Evolutionary conservation across 2,113 vertebrate genomes (phyloP), one percentile per base, ranked within the genome.

Genomic region (Apaloderma vittatum): DNA sequence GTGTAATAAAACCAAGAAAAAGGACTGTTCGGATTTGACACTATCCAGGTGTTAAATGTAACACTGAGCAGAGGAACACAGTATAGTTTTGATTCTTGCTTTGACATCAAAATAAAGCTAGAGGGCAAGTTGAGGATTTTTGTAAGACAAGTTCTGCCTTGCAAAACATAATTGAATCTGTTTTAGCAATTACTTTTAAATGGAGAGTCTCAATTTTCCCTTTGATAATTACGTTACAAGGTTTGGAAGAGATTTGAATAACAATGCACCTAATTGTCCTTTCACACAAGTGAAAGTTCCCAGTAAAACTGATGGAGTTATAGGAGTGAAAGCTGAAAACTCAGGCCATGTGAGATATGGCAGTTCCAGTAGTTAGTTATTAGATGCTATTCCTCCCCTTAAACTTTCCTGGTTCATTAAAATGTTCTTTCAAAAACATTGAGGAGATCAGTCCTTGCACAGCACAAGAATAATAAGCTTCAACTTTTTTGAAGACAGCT

Each of bases 141-240:
- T 76, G 27, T 81, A 82, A 86, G 52, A 75, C 32, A 66, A 71
- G 11, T 68, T 80, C 48, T 71, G 27, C 68, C 66, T 87, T 75
- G 29, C 37, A 85, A 87, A 93, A 91, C 23, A 24, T 75, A 94
- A 94, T 81, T 92, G 12, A 78, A 82, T 96, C 57, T 85, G 36
- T 68, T 94, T 77, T 55, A 68, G 57, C 52, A 89, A 72, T 91
- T 94, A 70, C 26, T 85, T 27, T 79, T 78, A 89, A 94, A 79
- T 36, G 34, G 18, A 87, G 48, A 79, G 14, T 68, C 57, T 72
- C 65, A 81, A 32, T 74, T 93, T 55, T 57, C 52, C 48, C 66
- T 89, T 61, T 81, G 76, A 75, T 78, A 93, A 93, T 79, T 72
- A 30, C 3, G 23, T 77, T 77, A 32, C 68, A 88, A 61, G 40